These are phyloP conservation scores for Meriones psammophilus DNA, from an alignment of 2,797 vertebrate genomes.

Conservation along the genomic window DNA sequence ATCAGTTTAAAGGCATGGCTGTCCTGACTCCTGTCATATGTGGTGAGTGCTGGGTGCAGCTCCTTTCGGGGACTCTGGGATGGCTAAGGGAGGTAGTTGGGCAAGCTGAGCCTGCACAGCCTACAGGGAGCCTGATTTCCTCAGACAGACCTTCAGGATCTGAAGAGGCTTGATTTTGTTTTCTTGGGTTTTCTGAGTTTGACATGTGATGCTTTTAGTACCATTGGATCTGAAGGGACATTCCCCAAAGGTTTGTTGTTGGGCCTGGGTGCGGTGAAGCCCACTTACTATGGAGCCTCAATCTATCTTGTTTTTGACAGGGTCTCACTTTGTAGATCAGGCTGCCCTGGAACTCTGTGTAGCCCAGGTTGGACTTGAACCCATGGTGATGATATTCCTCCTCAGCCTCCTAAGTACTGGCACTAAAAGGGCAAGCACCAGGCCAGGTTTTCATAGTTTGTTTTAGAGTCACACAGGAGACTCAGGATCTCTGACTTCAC, in stretches of 20 bases:
- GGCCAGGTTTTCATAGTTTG: neutral
- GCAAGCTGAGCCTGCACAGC: neutral
- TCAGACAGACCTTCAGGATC: neutral
- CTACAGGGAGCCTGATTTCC: neutral
- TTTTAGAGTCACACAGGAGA: neutral
- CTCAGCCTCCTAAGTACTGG: neutral
- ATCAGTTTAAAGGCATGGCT: slow-evolving; percentile 96
- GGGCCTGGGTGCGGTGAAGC: too few relatives aligned
- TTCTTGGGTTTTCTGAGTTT: too few relatives aligned
- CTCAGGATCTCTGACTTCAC: slow-evolving; percentile 1
- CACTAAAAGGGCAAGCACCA: neutral
- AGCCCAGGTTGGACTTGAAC: neutral
- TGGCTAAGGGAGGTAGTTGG: neutral
- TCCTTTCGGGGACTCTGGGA: neutral
- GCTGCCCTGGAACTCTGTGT: neutral
- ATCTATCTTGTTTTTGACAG: neutral
- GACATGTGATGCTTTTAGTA: too few relatives aligned
- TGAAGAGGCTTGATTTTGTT: too few relatives aligned
- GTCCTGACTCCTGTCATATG: slow-evolving; percentile 97
- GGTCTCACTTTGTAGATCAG: neutral
- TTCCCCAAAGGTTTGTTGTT: too few relatives aligned
- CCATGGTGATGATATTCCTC: neutral
- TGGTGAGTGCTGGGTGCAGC: slow-evolving; percentile 87
- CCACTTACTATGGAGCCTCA: too few relatives aligned
- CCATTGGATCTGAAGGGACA: too few relatives aligned